Evolutionary conservation across 2,113 vertebrate species (phyloP), one percentile per base, ranked within the genome.

Genomic region (Polypterus bichir): DNA sequence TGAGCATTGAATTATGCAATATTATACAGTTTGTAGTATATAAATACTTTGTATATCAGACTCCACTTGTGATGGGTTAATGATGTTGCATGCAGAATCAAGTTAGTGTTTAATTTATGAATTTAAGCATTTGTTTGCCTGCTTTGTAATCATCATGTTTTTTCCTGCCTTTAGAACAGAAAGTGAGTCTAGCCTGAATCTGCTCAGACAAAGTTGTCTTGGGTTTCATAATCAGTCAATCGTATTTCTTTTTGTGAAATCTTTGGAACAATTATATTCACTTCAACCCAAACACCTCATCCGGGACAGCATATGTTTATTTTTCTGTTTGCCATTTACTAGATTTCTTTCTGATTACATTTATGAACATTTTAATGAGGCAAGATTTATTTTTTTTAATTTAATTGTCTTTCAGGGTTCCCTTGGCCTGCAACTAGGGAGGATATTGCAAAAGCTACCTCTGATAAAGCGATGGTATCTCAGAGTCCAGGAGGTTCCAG

Each of bases 391-490:
- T n/a, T 47, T 7, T 27, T 48, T 64, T 51, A 63, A 6, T 7
- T 70, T 27, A 7, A 1, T 3, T 49, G 63, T 44, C 44, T 48
- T 63, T 63, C 54, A 97, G 94, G 70, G 74, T 74, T 88, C 78
- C 62, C 75, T 92, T 59, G 83, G 70, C 70, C 81, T 71, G 61
- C 75, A 76, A 0, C 69, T 73, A 61, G 74, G 72, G 59, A 74
- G 75, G 62, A 61, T 70, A 58, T 70, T 89, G 6, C 53, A 69
- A 44, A 68, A 74, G 7, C 80, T 98, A 55, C 93, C 93, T 1
- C 77, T 92, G 62, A 81, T 98, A 70, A 71, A 79, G 49, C 74
- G 76, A 3, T 99, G 95, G 96, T 94, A 94, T 78, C 75, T 7
- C 59, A 86, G 83, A 54, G 83, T 96, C 64, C 91, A 90, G 56